A percentile compares a stretch with the other conserved stretches of the same genome.
Conservation (phyloP, 2,113 vertebrate species). For the Vulpes ferrilata region DNA sequence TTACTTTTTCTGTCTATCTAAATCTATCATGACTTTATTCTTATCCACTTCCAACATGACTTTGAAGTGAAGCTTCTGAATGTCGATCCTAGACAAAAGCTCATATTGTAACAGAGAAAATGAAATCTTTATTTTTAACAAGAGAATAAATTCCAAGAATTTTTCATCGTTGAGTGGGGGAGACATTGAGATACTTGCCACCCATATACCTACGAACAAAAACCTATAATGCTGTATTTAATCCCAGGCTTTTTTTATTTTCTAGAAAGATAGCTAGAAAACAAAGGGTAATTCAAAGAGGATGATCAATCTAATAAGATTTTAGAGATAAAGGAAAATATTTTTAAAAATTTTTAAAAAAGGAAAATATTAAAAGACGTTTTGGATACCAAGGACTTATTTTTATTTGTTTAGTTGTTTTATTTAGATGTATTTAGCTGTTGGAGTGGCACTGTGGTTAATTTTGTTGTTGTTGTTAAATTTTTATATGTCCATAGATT, state of each 20-base stretch:
- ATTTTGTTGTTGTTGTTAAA: background rate
- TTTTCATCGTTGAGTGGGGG: background rate
- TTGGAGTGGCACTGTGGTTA: background rate
- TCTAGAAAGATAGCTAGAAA: slow-evolving; percentile 29
- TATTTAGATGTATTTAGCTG: background rate
- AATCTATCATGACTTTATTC: background rate
- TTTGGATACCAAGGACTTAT: background rate
- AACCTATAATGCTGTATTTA: background rate
- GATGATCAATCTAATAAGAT: background rate
- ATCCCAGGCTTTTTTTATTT: background rate
- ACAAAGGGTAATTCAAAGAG: background rate
- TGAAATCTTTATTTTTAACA: slow-evolving; percentile 52
- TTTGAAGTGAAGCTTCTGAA: slow-evolving; percentile 45
- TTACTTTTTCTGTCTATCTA: background rate
- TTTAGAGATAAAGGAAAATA: slow-evolving; percentile 28
- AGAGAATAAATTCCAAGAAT: slow-evolving; percentile 48
- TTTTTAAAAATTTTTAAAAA: background rate
- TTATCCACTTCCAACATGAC: background rate
- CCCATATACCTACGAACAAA: background rate
- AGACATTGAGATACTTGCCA: background rate
- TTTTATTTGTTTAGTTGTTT: background rate
- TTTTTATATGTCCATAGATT: background rate
- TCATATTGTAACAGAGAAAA: slow-evolving; percentile 12
- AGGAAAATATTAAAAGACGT: slow-evolving; percentile 20
- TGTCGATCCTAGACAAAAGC: slow-evolving; percentile 44